Base-by-base conservation (phyloP, 2,888 invertebrate genomes). In the Aphidoletes aphidimyza region DNA sequence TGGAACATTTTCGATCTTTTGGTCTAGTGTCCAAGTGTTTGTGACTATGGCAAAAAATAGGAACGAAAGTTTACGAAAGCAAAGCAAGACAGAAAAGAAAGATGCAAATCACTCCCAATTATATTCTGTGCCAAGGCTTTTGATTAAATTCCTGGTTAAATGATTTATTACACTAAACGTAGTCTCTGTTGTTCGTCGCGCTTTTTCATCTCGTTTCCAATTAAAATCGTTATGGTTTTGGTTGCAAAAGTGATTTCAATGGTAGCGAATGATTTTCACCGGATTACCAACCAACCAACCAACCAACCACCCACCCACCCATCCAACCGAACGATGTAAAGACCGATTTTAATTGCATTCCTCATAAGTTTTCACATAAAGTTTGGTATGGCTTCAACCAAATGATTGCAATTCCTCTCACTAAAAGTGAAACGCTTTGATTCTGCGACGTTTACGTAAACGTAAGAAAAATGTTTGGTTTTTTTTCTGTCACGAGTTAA, bases 331-430 rank as follows among this genome's bases (percentile, higher is more conserved):
- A 6, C 42, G 42, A 42, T 6, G 6, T 69, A 30, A 69, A 69
- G 17, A 17, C 26, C 30, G 11, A 30, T 30, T 69, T 69, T 69
- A 69, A 69, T 69, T 30, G 30, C 69, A 69, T 30, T 30, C 34
- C 30, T 47, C 19, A 14, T 17, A 14, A 6, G 2, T 17, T 47
- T 47, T 19, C 19, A 42, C 47, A 47, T 19, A 1, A 30, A 30
- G 34, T 69, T 69, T 47, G 6, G 8, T 54, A 30, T 30, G 3
- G 8, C 14, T 11, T 30, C 34, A 11, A 34, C 42, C 6, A 14
- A 69, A 11, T 69, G 69, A 69, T 69, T 69, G 30, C 69, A 69
- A 69, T 69, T 69, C 69, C 1, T 69, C n/a, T 69, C 69, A 69
- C 26, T 34, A n/a, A n/a, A n/a, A n/a, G n/a, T n/a, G n/a, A n/a